Evolutionary conservation across 2,797 vertebrate species (phyloP).

Genomic region (Poecilia velifera): DNA sequence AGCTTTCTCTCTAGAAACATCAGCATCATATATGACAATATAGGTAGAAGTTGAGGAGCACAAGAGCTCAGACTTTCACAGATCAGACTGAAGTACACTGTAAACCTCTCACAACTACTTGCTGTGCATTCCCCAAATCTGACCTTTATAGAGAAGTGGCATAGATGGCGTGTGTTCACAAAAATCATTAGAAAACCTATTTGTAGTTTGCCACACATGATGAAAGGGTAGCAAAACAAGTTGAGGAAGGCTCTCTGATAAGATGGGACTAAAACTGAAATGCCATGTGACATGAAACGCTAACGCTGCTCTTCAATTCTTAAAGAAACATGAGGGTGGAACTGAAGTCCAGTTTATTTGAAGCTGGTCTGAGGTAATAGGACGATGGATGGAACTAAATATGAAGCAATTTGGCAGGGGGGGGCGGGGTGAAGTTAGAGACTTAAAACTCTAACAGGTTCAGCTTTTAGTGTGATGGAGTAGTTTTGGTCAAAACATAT

Average conservation of each 20-base stretch:
- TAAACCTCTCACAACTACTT: neutral
- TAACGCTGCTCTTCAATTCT: neutral
- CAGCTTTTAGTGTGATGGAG: neutral
- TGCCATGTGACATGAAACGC: neutral
- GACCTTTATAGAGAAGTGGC: neutral
- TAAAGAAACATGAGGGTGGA: neutral
- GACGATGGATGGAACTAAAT: neutral
- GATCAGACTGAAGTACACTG: neutral
- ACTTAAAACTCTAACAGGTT: neutral
- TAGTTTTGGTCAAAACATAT: neutral
- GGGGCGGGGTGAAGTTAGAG: neutral
- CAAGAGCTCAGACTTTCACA: neutral
- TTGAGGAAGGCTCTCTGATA: neutral
- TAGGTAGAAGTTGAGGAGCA: neutral
- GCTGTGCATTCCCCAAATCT: neutral
- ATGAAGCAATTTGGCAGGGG: neutral
- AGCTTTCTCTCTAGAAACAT: neutral
- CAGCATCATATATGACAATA: neutral
- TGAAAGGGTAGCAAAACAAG: neutral
- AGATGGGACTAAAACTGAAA: neutral
- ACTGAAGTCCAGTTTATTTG: neutral
- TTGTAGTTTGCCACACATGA: neutral
- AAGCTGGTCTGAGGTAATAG: neutral
- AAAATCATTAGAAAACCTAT: neutral
- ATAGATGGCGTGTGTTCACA: neutral